phyloP scores from a whole-genome alignment of 2,797 vertebrate genomes.

The Micropoecilia bifurca region DNA sequence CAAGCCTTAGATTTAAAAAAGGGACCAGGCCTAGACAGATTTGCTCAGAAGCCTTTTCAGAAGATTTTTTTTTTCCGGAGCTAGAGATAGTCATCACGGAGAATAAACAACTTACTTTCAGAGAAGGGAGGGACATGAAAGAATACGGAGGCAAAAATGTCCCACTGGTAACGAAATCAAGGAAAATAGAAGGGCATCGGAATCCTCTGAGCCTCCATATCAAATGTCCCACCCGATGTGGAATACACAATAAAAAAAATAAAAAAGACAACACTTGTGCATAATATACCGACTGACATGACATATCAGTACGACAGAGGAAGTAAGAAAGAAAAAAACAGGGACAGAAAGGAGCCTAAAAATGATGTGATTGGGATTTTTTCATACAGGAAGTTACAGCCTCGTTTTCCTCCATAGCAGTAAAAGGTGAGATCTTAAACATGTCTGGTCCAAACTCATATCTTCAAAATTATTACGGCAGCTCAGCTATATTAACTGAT shows the following conservation, averaged over 20 bases:
- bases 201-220: slow-evolving; percentile 73
- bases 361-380: slow-evolving; percentile 73
- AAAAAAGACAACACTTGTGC: slow-evolving; percentile 68
- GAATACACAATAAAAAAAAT: slow-evolving; percentile 66
- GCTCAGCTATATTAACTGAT: slow-evolving; percentile 73
- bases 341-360: slow-evolving; percentile 63
- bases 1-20: slow-evolving; percentile 77
- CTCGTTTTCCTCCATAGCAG: slow-evolving; percentile 50
- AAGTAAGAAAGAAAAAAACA: slow-evolving; percentile 53
- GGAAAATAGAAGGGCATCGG: slow-evolving; percentile 79
- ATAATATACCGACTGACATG: slow-evolving; percentile 77
- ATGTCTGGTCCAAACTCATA: slow-evolving; percentile 56
- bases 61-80: slow-evolving; percentile 65
- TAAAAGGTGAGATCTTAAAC: slow-evolving; percentile 75
- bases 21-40: slow-evolving; percentile 76
- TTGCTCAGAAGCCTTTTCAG: slow-evolving; percentile 81
- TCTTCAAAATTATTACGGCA: slow-evolving; percentile 73
- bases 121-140: slow-evolving; percentile 76
- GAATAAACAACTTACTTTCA: slow-evolving; percentile 83
- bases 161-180: slow-evolving; percentile 77
- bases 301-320: slow-evolving; percentile 69
- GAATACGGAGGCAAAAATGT: slow-evolving; percentile 72
- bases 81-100: slow-evolving; percentile 78
- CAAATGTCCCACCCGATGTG: slow-evolving; percentile 70
- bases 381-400: slow-evolving; percentile 69